These are phyloP conservation scores for Akabosia matsudoensis DNA, from an alignment of 1,140 invertebrate species.

Conservation along the genomic window DNA sequence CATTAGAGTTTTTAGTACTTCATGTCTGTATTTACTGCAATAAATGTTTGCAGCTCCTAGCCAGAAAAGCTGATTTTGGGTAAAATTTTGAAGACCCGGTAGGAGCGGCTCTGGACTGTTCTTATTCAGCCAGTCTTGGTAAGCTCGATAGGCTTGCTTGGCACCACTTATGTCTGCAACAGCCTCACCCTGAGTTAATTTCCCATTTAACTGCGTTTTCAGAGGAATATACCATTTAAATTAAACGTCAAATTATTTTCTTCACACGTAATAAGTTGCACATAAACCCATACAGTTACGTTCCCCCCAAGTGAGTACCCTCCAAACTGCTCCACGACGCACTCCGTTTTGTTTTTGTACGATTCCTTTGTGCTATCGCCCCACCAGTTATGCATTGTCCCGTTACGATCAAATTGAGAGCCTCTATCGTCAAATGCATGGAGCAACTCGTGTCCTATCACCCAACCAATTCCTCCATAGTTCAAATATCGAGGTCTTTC, in stretches of 20 bases:
- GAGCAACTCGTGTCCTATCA: neutral
- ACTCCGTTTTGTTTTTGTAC: too few species aligned
- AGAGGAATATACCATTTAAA: constrained; percentile 51
- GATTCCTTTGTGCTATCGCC: constrained; percentile 56
- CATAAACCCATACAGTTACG: constrained; percentile 59
- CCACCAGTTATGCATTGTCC: constrained; percentile 66
- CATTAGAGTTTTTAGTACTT: constrained; percentile 50
- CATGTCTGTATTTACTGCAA: constrained; percentile 52
- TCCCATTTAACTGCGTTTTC: constrained; percentile 51
- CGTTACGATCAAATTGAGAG: constrained; percentile 62
- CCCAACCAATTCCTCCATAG: neutral
- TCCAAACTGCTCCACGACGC: too few species aligned
- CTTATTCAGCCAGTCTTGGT: constrained; percentile 41
- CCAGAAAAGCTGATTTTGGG: constrained; percentile 56
- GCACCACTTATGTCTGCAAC: constrained; percentile 57
- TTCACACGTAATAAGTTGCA: constrained; percentile 67
- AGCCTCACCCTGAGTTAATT: constrained; percentile 55
- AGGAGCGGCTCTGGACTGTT: constrained; percentile 42
- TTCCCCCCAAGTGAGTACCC: too few species aligned
- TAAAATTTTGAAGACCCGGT: constrained; percentile 48
- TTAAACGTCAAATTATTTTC: constrained; percentile 66
- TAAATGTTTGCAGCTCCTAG: constrained; percentile 53
- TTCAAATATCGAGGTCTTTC: constrained; percentile 49
- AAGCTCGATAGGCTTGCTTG: constrained; percentile 47
- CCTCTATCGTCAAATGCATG: constrained; percentile 46